Percentiles rank a stretch among this genome's conserved stretches.
Evolutionary conservation across 2,113 vertebrate species (phyloP).

Genomic region (Mesoclemmys tuberculata): DNA sequence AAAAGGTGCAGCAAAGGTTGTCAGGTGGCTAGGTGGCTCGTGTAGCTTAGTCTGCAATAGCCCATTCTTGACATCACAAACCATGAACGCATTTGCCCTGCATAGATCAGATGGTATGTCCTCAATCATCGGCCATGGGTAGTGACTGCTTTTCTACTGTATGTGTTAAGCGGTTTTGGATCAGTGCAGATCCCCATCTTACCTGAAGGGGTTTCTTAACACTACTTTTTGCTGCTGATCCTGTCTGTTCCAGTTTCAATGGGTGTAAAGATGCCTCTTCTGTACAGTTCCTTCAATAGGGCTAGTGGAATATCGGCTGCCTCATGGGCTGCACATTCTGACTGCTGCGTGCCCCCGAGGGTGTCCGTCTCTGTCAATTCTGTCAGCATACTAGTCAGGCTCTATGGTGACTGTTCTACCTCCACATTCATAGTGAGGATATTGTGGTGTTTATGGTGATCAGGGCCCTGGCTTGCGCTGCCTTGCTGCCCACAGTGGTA

Average conservation of each 20-base stretch:
- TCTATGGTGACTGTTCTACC: not conserved
- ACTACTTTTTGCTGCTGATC: slow-evolving; percentile 62
- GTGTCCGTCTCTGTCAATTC: fast-evolving
- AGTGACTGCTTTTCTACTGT: not conserved
- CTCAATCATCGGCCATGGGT: not conserved
- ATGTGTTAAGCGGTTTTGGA: not conserved
- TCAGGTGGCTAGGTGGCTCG: fast-evolving
- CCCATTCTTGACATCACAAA: not conserved
- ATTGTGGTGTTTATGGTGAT: not conserved
- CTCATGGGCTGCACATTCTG: not conserved
- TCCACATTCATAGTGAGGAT: not conserved
- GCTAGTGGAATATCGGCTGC: not conserved
- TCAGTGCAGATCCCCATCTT: slow-evolving; percentile 30
- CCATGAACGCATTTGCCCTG: not conserved
- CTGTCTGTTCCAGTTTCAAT: slow-evolving; percentile 56
- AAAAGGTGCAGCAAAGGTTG: not conserved
- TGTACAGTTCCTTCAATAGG: slow-evolving; percentile 49
- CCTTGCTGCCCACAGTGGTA: not conserved
- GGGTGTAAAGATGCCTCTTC: slow-evolving; percentile 21
- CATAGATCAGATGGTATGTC: slow-evolving; percentile 19
- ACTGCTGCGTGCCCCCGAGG: not conserved
- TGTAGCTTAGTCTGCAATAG: not conserved
- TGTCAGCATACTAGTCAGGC: not conserved
- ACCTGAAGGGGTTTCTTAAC: slow-evolving; percentile 41
- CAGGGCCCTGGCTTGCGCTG: not conserved